phyloP scores from a whole-genome alignment of 2,113 vertebrate genomes.

The Bufo bufo region DNA sequence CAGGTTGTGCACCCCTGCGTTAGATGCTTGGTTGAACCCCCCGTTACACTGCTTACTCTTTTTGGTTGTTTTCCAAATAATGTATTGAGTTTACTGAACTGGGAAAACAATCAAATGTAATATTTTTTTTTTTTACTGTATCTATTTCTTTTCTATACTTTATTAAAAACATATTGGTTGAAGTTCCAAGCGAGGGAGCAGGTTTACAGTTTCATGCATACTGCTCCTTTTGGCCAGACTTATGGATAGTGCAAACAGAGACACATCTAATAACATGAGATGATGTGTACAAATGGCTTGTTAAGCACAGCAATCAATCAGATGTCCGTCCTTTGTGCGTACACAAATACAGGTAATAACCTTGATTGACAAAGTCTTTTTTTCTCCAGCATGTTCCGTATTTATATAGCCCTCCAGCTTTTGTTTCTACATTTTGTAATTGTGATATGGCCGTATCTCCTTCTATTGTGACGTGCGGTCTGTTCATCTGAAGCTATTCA shows the following conservation, averaged over 20 bases:
- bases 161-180: too few species aligned
- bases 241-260: neutral
- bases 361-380: neutral
- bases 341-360: neutral
- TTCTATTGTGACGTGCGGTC: neutral
- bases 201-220: neutral
- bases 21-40: too few species aligned
- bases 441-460: neutral
- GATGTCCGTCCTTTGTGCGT: too few species aligned
- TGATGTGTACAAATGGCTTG: neutral
- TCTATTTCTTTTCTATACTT: too few species aligned
- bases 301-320: neutral
- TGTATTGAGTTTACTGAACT: too few species aligned
- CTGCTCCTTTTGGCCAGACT: neutral
- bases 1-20: too few species aligned
- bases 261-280: neutral
- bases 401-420: neutral
- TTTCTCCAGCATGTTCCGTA: neutral
- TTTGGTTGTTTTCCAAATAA: too few species aligned
- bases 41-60: too few species aligned
- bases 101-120: too few species aligned
- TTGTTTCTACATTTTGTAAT: neutral
- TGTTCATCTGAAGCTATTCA: slow-evolving; percentile 26
- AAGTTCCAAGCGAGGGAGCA: neutral
- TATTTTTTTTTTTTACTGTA: too few species aligned